These are phyloP conservation scores for Sebastes matsubarae DNA, from an alignment of 2,797 vertebrate species.

Conservation along the genomic window DNA sequence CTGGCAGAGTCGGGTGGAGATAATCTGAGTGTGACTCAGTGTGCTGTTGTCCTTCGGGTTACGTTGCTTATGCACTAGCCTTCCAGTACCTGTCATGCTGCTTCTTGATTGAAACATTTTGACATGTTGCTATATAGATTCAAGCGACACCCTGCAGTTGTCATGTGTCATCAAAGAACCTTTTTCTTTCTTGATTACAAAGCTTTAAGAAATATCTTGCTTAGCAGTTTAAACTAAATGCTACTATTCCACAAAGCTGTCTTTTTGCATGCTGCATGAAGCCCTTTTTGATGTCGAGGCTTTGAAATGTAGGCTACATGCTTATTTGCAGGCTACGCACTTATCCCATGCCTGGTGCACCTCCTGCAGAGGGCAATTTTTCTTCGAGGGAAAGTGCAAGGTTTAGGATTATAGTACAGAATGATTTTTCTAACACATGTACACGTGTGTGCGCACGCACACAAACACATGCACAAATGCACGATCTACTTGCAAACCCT, in stretches of 20 bases:
- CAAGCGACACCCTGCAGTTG: constrained; percentile 1
- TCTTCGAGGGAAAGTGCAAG: constrained; percentile 49
- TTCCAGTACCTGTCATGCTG: not conserved
- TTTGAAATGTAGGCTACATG: constrained; percentile 72
- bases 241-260: not conserved
- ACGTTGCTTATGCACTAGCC: not conserved
- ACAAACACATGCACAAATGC: constrained; percentile 17
- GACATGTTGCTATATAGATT: not conserved
- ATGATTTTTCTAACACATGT: constrained; percentile 30
- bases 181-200: constrained; percentile 25
- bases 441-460: not conserved
- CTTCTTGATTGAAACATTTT: not conserved
- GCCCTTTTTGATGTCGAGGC: constrained; percentile 60
- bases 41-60: constrained; percentile 18
- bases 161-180: not conserved
- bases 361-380: constrained; percentile 55
- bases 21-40: constrained; percentile 50
- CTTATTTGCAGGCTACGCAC: constrained; percentile 60
- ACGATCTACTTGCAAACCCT: constrained; percentile 18
- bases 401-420: constrained; percentile 60
- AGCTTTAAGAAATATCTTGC: constrained; percentile 10
- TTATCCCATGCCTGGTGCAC: constrained; percentile 64
- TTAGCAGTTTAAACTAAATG: constrained; percentile 29
- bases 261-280: constrained; percentile 40
- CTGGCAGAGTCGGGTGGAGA: constrained; percentile 53